Percentiles rank a stretch among this genome's conserved stretches.
Conservation (phyloP, 2,113 vertebrate species). For the Myanophis thanlyinensis region DNA sequence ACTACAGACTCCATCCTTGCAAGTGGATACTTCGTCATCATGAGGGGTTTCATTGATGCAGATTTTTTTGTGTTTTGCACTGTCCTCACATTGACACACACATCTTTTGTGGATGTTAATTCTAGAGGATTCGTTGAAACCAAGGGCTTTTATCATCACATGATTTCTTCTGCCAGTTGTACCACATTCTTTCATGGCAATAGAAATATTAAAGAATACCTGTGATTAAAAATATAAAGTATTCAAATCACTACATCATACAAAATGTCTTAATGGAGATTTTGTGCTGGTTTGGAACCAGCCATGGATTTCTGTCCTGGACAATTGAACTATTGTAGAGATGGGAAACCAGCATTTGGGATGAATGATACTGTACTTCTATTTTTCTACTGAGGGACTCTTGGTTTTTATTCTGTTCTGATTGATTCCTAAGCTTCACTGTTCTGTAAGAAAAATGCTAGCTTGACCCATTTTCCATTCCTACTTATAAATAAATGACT, state of each 20-base stretch:
- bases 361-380: background rate
- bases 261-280: background rate
- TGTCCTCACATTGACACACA: conserved; percentile 74
- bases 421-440: background rate
- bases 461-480: background rate
- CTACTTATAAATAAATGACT: background rate
- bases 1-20: conserved; percentile 56
- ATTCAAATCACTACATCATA: background rate
- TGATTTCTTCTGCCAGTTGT: conserved; percentile 71
- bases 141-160: conserved; percentile 83
- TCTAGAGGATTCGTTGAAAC: conserved; percentile 90
- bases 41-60: conserved; percentile 71
- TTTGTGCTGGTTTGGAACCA: background rate
- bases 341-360: background rate
- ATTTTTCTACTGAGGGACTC: background rate
- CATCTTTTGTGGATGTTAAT: conserved; percentile 80
- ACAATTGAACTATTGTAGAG: background rate
- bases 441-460: background rate
- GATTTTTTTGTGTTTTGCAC: conserved; percentile 50
- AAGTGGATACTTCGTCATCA: conserved; percentile 59
- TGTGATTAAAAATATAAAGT: conserved; percentile 55
- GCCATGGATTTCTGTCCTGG: background rate
- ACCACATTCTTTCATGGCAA: conserved; percentile 81
- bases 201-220: conserved; percentile 90
- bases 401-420: background rate